A percentile compares a stretch with the other conserved stretches of the same genome.
Conservation (phyloP, 2,113 vertebrate genomes). For the Gopherus evgoodei region DNA sequence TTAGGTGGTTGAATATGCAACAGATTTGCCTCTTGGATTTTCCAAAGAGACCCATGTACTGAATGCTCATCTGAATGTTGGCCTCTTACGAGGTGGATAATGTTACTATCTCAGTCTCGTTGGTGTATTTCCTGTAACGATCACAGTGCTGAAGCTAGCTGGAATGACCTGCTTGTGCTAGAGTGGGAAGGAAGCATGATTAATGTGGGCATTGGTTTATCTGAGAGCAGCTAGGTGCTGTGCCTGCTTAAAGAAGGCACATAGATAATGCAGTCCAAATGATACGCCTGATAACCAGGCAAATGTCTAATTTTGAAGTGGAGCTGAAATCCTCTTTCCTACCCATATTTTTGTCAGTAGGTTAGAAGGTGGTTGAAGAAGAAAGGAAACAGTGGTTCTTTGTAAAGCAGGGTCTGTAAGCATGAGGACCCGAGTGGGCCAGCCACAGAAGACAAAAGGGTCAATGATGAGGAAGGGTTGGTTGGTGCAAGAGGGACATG, state of each 20-base stretch:
- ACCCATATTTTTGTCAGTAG: background rate
- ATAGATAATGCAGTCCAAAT: background rate
- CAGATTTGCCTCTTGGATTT: accelerated
- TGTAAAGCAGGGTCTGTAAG: background rate
- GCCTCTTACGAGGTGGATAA: background rate
- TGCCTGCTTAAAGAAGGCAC: background rate
- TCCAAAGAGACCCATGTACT: background rate
- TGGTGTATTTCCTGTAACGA: background rate
- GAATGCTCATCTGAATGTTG: background rate
- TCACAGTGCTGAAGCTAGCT: background rate
- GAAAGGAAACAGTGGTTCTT: background rate
- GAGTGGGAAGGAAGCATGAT: background rate
- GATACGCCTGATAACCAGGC: background rate
- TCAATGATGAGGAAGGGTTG: background rate
- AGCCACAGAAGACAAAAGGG: background rate
- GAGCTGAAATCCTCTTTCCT: background rate
- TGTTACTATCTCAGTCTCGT: background rate
- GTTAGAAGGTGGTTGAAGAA: background rate
- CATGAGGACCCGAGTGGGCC: background rate
- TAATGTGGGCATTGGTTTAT: background rate
- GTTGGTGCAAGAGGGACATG: background rate
- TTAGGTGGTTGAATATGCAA: background rate
- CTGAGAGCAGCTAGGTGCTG: background rate
- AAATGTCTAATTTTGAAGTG: background rate
- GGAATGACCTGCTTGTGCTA: background rate